These are phyloP conservation scores for Tetragonula clypearis DNA, from an alignment of 1,140 invertebrate species.

Conservation along the genomic window DNA sequence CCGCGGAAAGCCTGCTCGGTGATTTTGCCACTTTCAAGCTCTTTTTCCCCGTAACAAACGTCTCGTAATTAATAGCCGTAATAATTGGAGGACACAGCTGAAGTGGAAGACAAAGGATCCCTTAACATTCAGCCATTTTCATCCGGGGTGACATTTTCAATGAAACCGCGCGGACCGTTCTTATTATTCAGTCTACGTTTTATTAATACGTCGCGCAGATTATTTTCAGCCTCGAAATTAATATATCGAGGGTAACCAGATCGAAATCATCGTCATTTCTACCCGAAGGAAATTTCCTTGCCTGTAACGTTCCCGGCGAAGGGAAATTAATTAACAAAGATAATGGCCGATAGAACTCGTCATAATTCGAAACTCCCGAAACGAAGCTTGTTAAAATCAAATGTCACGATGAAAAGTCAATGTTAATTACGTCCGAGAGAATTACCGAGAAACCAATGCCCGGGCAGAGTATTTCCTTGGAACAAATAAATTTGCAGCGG, in stretches of 20 bases:
- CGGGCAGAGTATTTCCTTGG: background rate
- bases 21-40: constrained; percentile 29
- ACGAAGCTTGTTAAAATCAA: no score
- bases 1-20: constrained; percentile 12
- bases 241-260: no score
- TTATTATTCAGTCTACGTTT: background rate
- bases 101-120: constrained; percentile 11
- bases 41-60: constrained; percentile 2
- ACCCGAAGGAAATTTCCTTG: no score
- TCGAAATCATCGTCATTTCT: background rate
- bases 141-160: constrained; percentile 3
- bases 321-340: background rate
- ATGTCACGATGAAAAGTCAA: background rate
- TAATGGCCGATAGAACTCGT: no score
- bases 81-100: constrained; percentile 28
- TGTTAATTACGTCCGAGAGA: background rate
- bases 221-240: background rate
- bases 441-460: background rate
- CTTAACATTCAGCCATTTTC: constrained; percentile 3
- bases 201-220: background rate
- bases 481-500: background rate
- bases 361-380: no score
- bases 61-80: constrained; percentile 48
- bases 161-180: background rate
- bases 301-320: no score